These are phyloP conservation scores for Drosophila demipolita DNA, from an alignment of 2,888 invertebrate genomes.

Conservation along the genomic window DNA sequence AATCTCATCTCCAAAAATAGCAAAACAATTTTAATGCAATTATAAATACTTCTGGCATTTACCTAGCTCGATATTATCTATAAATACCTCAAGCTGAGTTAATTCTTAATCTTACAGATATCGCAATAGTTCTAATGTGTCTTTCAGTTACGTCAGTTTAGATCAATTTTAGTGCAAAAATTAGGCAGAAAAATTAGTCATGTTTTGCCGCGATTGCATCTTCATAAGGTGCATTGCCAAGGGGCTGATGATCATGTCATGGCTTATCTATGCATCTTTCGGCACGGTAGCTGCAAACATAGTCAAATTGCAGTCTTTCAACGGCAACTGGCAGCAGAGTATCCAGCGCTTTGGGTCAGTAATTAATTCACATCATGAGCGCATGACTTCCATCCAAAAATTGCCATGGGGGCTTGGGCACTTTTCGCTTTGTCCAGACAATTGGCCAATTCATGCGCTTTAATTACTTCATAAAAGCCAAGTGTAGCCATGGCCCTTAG, in stretches of 20 bases:
- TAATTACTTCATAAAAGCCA: conserved; percentile 75
- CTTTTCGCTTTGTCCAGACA: conserved; percentile 49
- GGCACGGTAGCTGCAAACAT: conserved; percentile 64
- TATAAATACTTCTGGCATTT: background rate
- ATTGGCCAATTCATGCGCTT: conserved; percentile 79
- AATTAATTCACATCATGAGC: conserved; percentile 75
- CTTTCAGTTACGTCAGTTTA: conserved; percentile 1
- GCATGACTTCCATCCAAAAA: conserved; percentile 39
- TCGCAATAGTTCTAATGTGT: background rate
- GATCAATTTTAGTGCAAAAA: conserved; percentile 16
- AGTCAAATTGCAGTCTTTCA: conserved; percentile 57
- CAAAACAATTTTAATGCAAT: background rate
- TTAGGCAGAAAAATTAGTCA: conserved; percentile 15
- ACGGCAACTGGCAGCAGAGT: conserved; percentile 63
- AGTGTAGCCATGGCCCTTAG: conserved; percentile 51
- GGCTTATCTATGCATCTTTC: conserved; percentile 66
- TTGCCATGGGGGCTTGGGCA: conserved; percentile 37
- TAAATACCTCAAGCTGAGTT: background rate
- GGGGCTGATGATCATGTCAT: conserved; percentile 27
- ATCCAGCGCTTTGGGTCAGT: conserved; percentile 74
- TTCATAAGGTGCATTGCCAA: conserved; percentile 19
- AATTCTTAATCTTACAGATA: background rate
- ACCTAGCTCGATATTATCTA: background rate
- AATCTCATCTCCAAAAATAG: conserved; percentile 25
- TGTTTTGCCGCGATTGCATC: conserved; percentile 4